Evolutionary conservation across 1,140 invertebrate species (phyloP).

Genomic region (Zaprionus vittiger): DNA sequence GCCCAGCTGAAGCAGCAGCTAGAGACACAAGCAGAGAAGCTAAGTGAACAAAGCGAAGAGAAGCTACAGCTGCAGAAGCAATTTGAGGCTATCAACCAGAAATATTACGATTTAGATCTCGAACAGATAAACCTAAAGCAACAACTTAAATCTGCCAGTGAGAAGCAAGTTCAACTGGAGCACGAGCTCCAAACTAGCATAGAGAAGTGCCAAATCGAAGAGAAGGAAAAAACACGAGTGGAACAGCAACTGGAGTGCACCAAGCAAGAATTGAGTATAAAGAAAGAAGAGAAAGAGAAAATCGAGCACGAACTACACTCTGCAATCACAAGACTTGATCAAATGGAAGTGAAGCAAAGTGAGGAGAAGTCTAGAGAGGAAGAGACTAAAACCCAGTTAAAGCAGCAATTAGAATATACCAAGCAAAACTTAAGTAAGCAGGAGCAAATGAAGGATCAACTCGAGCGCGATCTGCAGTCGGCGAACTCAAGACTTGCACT

Average conservation of each 20-base stretch:
- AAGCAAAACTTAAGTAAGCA: not conserved
- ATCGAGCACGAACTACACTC: not conserved
- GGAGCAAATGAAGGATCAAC: not conserved
- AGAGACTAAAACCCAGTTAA: not conserved
- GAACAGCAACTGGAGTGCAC: slow-evolving; percentile 7
- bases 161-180: not conserved
- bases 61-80: not conserved
- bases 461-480: not conserved
- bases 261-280: not conserved
- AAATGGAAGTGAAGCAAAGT: not conserved
- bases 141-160: not conserved
- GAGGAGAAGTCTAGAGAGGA: not conserved
- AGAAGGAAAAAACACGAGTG: not conserved
- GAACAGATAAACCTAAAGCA: not conserved
- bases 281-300: not conserved
- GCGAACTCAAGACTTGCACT: not conserved
- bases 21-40: not conserved
- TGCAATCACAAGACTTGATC: not conserved
- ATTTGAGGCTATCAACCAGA: not conserved
- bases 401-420: not conserved
- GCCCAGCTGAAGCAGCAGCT: not conserved
- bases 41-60: not conserved
- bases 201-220: not conserved
- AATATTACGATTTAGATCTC: not conserved
- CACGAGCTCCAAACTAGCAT: not conserved